Evolutionary conservation across 2,113 vertebrate genomes (phyloP).

Genomic region (Asarcornis scutulata): DNA sequence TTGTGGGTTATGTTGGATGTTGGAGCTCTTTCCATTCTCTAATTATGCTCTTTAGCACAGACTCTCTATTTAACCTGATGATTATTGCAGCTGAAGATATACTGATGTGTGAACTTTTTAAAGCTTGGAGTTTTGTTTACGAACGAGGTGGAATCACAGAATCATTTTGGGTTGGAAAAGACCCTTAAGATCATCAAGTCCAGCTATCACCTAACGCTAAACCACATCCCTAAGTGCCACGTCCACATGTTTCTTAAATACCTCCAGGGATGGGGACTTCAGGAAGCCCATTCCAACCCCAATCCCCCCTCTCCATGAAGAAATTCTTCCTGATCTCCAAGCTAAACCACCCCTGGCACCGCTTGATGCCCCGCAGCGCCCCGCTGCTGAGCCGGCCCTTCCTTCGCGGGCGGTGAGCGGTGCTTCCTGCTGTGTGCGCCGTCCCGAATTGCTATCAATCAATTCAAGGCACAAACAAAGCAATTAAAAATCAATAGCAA

Average conservation of each 20-base stretch:
- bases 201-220: neutral
- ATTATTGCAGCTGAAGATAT: neutral
- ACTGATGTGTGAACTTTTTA: neutral
- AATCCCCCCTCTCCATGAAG: neutral
- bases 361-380: neutral
- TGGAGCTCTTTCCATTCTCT: neutral
- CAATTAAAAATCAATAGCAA: constrained; percentile 56
- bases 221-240: neutral
- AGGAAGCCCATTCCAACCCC: neutral
- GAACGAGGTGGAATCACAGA: neutral
- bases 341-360: neutral
- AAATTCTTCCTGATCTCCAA: neutral
- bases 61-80: neutral
- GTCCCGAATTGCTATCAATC: neutral
- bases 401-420: neutral
- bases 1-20: neutral
- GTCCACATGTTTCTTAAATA: neutral
- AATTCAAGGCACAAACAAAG: constrained; percentile 12
- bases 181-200: neutral
- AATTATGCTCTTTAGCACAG: neutral
- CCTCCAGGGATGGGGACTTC: neutral
- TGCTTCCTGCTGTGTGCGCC: neutral
- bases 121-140: neutral
- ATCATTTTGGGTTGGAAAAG: neutral
- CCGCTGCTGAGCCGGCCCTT: too few species aligned